phyloP scores from a whole-genome alignment of 2,888 invertebrate species.

The Cepaea hortensis region DNA sequence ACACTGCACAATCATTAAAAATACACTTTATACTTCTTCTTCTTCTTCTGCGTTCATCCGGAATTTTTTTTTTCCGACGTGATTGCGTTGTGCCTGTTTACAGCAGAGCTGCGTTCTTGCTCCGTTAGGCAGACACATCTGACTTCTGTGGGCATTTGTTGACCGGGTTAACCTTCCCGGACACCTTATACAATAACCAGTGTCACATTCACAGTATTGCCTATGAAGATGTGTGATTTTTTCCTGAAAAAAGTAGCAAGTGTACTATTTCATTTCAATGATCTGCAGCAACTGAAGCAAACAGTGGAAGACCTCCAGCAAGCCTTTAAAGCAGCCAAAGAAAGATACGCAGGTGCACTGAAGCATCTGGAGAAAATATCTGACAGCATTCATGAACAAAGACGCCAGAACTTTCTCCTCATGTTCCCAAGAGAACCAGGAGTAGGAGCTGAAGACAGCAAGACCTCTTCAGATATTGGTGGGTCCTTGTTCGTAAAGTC shows the following conservation, averaged over 20 bases:
- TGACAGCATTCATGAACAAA: conserved; percentile 82
- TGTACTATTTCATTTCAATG: background rate
- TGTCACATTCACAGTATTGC: no score
- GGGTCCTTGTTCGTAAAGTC: background rate
- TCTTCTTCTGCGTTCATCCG: no score
- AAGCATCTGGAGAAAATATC: conserved; percentile 92
- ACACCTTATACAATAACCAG: no score
- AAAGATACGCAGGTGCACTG: conserved; percentile 87
- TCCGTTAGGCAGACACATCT: no score
- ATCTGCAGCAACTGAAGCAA: conserved; percentile 64
- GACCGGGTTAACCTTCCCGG: no score
- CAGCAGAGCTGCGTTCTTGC: no score
- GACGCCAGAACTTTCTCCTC: conserved; percentile 61
- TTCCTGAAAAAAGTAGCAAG: background rate
- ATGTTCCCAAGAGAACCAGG: conserved; percentile 84
- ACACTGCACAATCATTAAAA: no score
- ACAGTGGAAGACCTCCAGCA: conserved; percentile 81
- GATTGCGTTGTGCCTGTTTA: no score
- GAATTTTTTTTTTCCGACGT: no score
- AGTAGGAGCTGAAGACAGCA: conserved; percentile 83
- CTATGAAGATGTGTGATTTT: no score
- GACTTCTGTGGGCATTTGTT: no score
- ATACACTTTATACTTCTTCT: no score
- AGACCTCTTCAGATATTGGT: conserved; percentile 50
- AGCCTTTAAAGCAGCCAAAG: conserved; percentile 87